Percentiles rank a stretch among this genome's conserved stretches.
Evolutionary conservation across 2,888 invertebrate species (phyloP).

Genomic region (Neoaliturus tenellus): DNA sequence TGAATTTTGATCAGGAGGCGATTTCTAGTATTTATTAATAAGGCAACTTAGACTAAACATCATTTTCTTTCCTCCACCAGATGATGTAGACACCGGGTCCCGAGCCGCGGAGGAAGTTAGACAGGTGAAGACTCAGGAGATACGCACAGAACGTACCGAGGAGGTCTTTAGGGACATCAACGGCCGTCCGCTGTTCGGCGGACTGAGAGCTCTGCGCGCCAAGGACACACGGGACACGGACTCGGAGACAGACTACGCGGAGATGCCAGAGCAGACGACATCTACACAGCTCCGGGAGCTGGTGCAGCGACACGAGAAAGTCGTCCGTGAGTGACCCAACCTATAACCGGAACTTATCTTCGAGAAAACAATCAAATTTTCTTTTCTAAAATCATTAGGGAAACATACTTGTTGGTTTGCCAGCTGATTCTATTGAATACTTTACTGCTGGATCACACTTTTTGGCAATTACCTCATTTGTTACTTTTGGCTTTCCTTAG

Average conservation of each 20-base stretch:
- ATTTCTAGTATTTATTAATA: no score
- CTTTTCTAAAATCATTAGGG: no score
- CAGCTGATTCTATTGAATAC: no score
- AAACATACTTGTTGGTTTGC: no score
- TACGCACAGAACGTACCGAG: not conserved
- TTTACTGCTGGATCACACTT: no score
- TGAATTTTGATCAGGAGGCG: no score
- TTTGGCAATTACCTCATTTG: no score
- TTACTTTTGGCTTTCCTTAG: no score
- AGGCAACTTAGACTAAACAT: no score
- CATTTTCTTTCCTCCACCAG: not conserved
- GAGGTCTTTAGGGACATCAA: constrained; percentile 63
- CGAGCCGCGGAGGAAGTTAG: not conserved
- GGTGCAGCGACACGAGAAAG: constrained; percentile 68
- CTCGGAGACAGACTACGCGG: constrained; percentile 62
- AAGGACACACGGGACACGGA: constrained; percentile 50
- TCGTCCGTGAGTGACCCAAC: constrained; percentile 66
- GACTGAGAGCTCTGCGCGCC: constrained; percentile 70
- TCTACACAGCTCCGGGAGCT: constrained; percentile 68
- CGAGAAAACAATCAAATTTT: no score
- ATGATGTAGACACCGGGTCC: not conserved
- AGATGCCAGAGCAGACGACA: constrained; percentile 67
- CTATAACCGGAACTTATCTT: no score
- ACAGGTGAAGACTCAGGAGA: not conserved
- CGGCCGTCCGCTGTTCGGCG: constrained; percentile 72